Percentiles rank a stretch among this genome's conserved stretches.
Evolutionary conservation across 2,888 invertebrate species (phyloP).

Genomic region (Holacanthella duospinosa): DNA sequence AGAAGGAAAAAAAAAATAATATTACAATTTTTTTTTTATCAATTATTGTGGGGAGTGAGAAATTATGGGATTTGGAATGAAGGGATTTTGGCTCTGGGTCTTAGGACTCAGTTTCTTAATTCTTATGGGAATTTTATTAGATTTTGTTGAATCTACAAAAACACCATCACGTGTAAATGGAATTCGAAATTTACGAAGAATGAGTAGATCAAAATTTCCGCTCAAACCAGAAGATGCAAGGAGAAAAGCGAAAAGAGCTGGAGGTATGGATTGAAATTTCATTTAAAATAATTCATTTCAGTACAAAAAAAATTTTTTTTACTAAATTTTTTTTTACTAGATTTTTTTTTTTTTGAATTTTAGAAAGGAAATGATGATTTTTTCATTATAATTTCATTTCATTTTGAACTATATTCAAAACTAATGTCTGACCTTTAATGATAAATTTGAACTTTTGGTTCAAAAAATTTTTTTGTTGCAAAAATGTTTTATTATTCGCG

Average conservation of each 20-base stretch:
- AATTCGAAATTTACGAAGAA: not conserved
- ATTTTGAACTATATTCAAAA: too few relatives aligned
- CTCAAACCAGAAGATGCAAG: slow-evolving; percentile 6
- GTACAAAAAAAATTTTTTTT: not conserved
- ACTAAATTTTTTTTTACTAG: not conserved
- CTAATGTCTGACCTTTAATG: too few relatives aligned
- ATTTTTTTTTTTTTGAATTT: not conserved
- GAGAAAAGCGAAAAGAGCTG: slow-evolving; percentile 7
- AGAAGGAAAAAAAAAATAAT: too few relatives aligned
- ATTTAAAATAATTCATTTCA: not conserved
- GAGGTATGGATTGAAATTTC: slow-evolving; percentile 1
- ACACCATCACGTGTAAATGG: not conserved
- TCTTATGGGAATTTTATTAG: too few relatives aligned
- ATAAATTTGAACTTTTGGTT: not conserved
- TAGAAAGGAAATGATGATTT: not conserved
- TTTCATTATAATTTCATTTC: not conserved
- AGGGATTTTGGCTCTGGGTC: not conserved
- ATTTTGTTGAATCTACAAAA: not conserved
- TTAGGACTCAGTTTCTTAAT: not conserved
- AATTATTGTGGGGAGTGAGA: too few relatives aligned
- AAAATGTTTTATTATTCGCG: too few relatives aligned
- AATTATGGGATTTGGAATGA: too few relatives aligned
- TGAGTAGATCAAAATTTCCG: not conserved
- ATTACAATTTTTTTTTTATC: too few relatives aligned
- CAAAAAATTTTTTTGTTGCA: too few relatives aligned